Base-by-base conservation (phyloP, 2,113 vertebrate genomes). In the Mixornis gularis region DNA sequence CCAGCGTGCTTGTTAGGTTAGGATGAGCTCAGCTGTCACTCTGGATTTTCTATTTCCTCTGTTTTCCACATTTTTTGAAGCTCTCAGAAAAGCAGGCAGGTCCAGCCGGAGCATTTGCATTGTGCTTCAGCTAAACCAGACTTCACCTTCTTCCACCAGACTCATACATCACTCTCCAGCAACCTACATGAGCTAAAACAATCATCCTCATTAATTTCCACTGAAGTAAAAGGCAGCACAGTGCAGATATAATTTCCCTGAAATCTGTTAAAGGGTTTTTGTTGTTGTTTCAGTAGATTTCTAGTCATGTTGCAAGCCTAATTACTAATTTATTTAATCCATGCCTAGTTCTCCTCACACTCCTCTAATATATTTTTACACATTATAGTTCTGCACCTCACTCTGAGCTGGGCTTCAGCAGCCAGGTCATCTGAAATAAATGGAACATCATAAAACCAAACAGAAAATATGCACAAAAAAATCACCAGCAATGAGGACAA, bases 41-140 rank as follows among this genome's bases (percentile, higher is more conserved):
- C 76, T 92, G 55, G 40, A 41, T 85, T 93, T 87, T 79, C 88
- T 92, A 24, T 87, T 94, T 87, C 74, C 63, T 79, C 40, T 59
- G 38, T 60, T 77, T 77, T 68, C 44, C 9, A 20, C 52, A 26
- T 80, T 82, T 87, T 70, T 40, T 87, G 9, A 87, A 71, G 68
- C 68, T 83, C 36, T 43, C 66, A 83, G 59, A 87, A 79, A 60
- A 87, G 29, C 79, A 92, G 68, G 43, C 71, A 95, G 64, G 40
- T 85, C 64, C 87, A 83, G 3, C 40, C 81, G 85, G 81, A 87
- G 41, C 18, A 15, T 51, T 92, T 87, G 48, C 56, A 25, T 63
- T 44, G 48, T 21, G 10, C 71, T 85, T 85, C 81, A 70, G 64
- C 78, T 77, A 85, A 89, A 83, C 40, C 71, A 95, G 74, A 38